Evolutionary conservation across 1,140 invertebrate species (phyloP).

Genomic region (Armadillidium nasatum): DNA sequence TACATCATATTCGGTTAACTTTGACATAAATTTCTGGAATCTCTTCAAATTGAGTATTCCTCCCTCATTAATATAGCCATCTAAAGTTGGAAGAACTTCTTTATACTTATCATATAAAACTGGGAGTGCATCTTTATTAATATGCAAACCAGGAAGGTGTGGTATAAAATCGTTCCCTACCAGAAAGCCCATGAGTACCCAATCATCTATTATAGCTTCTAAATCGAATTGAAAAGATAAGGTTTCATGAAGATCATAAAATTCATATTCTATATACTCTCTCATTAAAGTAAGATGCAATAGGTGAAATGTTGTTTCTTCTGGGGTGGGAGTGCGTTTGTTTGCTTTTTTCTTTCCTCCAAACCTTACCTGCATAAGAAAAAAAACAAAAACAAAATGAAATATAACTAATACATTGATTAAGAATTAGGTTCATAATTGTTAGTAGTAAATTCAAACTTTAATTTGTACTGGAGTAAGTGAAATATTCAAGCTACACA

Average conservation of each 20-base stretch:
- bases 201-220: conserved; percentile 51
- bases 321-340: conserved; percentile 58
- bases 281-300: conserved; percentile 84
- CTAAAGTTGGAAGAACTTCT: conserved; percentile 73
- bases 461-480: too few species aligned
- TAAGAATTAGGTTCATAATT: too few species aligned
- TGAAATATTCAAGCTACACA: too few species aligned
- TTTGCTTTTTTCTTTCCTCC: conserved; percentile 36
- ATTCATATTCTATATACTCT: conserved; percentile 90
- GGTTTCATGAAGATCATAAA: conserved; percentile 64
- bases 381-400: neutral
- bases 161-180: conserved; percentile 98
- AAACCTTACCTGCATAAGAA: conserved; percentile 32
- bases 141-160: conserved; percentile 87
- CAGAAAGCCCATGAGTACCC: conserved; percentile 88
- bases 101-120: conserved; percentile 84
- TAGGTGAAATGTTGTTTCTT: conserved; percentile 87
- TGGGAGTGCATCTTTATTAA: conserved; percentile 79
- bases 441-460: too few species aligned
- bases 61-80: conserved; percentile 89
- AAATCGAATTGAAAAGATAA: conserved; percentile 70
- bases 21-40: conserved; percentile 81
- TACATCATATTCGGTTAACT: conserved; percentile 70
- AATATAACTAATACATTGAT: neutral
- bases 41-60: conserved; percentile 76